phyloP scores from a whole-genome alignment of 2,888 invertebrate species.

The Palloptera scutellata region DNA sequence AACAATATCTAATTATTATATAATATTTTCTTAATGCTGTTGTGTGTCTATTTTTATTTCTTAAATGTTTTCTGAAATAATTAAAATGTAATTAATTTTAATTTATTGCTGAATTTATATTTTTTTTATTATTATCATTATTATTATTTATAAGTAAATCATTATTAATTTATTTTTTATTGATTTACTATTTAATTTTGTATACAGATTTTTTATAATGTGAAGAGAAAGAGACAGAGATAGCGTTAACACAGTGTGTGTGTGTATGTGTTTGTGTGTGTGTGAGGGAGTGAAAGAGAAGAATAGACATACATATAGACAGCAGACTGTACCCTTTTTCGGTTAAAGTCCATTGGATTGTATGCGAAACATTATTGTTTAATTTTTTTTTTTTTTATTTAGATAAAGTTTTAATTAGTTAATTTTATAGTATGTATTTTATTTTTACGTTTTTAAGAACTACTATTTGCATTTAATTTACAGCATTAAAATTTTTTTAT shows the following conservation, averaged over 20 bases:
- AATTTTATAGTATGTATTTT: background rate
- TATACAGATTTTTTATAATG: no score
- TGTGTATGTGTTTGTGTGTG: background rate
- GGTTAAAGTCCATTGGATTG: background rate
- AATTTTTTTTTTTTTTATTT: background rate
- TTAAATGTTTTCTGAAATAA: background rate
- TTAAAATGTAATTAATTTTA: background rate
- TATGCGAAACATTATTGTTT: background rate
- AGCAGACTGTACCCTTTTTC: no score
- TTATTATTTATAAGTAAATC: no score
- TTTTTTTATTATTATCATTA: no score
- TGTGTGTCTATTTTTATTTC: background rate
- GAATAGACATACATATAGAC: no score
- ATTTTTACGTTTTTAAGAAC: conserved; percentile 17
- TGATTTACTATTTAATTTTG: no score
- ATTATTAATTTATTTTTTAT: no score
- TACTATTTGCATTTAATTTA: conserved; percentile 35
- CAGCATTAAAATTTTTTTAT: conserved; percentile 25
- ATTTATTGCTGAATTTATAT: no score
- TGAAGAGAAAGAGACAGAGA: no score
- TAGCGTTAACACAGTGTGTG: no score
- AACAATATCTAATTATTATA: conserved; percentile 3
- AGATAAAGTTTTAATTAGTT: background rate
- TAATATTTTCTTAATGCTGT: no score
- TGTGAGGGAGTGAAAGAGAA: background rate